Evolutionary conservation across 2,113 vertebrate genomes (phyloP).

Genomic region (Acrocephalus kingi): DNA sequence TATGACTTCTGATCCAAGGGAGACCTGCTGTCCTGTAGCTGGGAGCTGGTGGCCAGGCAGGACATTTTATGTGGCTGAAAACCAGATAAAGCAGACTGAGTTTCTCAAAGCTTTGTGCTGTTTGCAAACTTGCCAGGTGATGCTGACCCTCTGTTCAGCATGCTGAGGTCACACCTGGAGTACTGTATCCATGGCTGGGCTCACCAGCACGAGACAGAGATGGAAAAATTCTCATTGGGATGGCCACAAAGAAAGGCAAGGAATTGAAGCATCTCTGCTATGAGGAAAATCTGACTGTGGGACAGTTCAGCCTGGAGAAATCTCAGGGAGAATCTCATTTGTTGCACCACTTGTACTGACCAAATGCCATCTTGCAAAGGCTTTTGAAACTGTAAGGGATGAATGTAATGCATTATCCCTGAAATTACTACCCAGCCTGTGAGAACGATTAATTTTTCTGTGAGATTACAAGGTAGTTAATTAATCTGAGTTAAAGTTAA

Average conservation of each 20-base stretch:
- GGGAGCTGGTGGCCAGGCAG: neutral
- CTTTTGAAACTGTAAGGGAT: neutral
- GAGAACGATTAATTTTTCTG: neutral
- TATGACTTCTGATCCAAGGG: neutral
- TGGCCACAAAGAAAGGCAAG: neutral
- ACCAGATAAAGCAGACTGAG: neutral
- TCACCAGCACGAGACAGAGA: neutral
- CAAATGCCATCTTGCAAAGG: neutral
- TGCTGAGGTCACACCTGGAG: neutral
- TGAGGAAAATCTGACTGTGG: neutral
- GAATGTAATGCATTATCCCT: neutral
- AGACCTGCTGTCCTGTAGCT: neutral
- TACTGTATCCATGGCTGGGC: neutral
- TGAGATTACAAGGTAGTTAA: conserved; percentile 13
- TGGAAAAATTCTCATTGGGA: neutral
- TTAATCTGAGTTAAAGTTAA: conserved; percentile 23
- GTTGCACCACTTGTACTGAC: neutral
- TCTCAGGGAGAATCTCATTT: neutral
- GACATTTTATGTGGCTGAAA: neutral
- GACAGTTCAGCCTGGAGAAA: neutral
- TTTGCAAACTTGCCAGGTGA: neutral
- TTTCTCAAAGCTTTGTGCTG: neutral
- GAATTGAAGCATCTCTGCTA: neutral
- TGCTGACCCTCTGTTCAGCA: too few relatives aligned
- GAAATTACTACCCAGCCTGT: neutral